A percentile compares a stretch with the other conserved stretches of the same genome.
Conservation (phyloP, 1,140 invertebrate species). For the Cecropterus lyciades region DNA sequence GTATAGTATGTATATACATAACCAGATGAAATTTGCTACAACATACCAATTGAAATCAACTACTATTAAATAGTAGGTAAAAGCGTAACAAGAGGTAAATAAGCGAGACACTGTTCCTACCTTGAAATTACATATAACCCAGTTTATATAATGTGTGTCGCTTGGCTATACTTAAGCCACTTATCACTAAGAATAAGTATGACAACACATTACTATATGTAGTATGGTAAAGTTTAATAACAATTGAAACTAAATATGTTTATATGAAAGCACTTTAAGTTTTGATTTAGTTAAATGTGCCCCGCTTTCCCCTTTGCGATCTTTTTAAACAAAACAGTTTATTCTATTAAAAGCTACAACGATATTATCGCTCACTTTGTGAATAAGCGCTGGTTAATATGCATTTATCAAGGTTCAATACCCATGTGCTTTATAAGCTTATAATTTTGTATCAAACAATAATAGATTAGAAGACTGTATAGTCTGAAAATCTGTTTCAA, state of each 20-base stretch:
- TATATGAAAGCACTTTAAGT: too few relatives aligned
- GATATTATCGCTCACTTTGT: slow-evolving; percentile 27
- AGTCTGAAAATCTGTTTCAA: slow-evolving; percentile 3
- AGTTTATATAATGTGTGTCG: too few relatives aligned
- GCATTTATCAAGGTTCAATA: slow-evolving; percentile 2
- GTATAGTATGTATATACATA: slow-evolving; percentile 45
- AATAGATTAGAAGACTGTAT: slow-evolving; percentile 7
- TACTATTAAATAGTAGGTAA: slow-evolving; percentile 12
- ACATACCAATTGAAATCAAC: slow-evolving; percentile 7
- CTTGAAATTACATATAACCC: too few relatives aligned
- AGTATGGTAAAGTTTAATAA: too few relatives aligned
- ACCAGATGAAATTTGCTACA: background rate
- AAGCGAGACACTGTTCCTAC: too few relatives aligned
- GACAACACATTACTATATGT: too few relatives aligned
- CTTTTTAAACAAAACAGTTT: background rate
- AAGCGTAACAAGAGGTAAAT: too few relatives aligned
- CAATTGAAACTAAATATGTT: too few relatives aligned
- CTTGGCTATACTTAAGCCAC: too few relatives aligned
- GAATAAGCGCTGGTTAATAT: slow-evolving; percentile 20
- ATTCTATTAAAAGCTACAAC: slow-evolving; percentile 11
- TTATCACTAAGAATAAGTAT: too few relatives aligned
- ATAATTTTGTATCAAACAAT: slow-evolving; percentile 7
- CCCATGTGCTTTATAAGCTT: slow-evolving; percentile 25
- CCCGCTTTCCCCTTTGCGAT: background rate
- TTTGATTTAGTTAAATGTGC: background rate